Percentiles rank a stretch among this genome's conserved stretches.
These are phyloP conservation scores for Selenia dentaria DNA, from an alignment of 2,888 invertebrate genomes.

Conservation along the genomic window DNA sequence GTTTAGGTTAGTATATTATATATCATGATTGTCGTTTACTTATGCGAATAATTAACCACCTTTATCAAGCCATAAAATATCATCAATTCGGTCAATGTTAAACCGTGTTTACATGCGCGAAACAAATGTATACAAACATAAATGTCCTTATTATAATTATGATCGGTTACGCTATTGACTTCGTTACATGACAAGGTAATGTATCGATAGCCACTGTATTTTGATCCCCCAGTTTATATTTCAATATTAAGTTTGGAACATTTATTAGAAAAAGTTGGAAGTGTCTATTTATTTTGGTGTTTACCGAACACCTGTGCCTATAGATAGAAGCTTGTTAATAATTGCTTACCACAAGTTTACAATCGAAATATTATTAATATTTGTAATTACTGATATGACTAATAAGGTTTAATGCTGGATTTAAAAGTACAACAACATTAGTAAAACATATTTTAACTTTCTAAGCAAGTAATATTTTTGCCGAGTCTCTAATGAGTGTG, in stretches of 20 bases:
- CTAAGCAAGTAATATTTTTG: too few species aligned
- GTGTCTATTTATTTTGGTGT: conserved; percentile 9
- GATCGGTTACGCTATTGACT: conserved; percentile 44
- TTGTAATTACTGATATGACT: conserved; percentile 4
- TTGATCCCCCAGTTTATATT: conserved; percentile 22
- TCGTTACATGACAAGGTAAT: conserved; percentile 40
- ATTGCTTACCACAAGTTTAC: too few species aligned
- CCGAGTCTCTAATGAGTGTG: too few species aligned
- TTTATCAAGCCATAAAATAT: conserved; percentile 14
- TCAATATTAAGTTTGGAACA: not conserved
- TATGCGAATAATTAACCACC: too few species aligned
- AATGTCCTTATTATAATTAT: conserved; percentile 39
- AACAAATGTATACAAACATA: conserved; percentile 36
- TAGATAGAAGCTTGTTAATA: too few species aligned
- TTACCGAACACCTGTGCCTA: conserved; percentile 10
- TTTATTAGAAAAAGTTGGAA: not conserved
- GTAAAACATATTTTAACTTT: too few species aligned
- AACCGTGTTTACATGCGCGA: conserved; percentile 29
- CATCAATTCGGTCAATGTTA: conserved; percentile 32
- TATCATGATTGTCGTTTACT: too few species aligned
- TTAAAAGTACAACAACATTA: too few species aligned
- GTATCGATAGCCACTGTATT: conserved; percentile 24
- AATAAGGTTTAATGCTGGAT: too few species aligned
- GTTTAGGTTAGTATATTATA: too few species aligned
- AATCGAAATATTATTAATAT: too few species aligned